These are phyloP conservation scores for Neodiprion fabricii DNA, from an alignment of 1,140 invertebrate species.

Conservation along the genomic window DNA sequence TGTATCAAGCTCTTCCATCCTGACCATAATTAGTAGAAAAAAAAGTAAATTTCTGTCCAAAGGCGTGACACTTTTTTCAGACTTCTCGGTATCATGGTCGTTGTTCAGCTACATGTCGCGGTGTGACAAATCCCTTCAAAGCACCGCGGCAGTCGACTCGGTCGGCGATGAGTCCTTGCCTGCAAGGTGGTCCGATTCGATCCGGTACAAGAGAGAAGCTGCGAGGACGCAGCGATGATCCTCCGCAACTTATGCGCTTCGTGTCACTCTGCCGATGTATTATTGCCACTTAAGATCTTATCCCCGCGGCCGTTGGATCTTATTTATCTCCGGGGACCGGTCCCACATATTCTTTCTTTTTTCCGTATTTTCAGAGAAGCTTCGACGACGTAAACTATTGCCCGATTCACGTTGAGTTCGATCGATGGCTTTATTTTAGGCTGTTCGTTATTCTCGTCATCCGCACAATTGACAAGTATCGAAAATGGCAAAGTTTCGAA, in stretches of 20 bases:
- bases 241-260: background rate
- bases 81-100: conserved; percentile 28
- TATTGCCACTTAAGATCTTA: conserved; percentile 7
- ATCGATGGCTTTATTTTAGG: no score
- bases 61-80: conserved; percentile 18
- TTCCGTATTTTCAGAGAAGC: background rate
- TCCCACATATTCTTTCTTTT: background rate
- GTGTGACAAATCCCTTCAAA: conserved; percentile 49
- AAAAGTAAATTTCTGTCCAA: conserved; percentile 13
- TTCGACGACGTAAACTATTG: background rate
- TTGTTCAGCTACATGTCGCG: conserved; percentile 26
- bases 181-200: conserved; percentile 32
- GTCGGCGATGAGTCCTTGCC: conserved; percentile 17
- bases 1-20: no score
- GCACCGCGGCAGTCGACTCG: conserved; percentile 25
- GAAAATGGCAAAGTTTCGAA: no score
- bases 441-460: no score
- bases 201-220: conserved; percentile 17
- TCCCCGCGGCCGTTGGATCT: background rate
- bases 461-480: no score
- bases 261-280: conserved; percentile 5
- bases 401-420: background rate
- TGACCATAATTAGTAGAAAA: no score
- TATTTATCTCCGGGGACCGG: background rate
- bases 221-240: background rate